phyloP scores from a whole-genome alignment of 2,797 vertebrate genomes.

The Gymnoscopelus microlampas region DNA sequence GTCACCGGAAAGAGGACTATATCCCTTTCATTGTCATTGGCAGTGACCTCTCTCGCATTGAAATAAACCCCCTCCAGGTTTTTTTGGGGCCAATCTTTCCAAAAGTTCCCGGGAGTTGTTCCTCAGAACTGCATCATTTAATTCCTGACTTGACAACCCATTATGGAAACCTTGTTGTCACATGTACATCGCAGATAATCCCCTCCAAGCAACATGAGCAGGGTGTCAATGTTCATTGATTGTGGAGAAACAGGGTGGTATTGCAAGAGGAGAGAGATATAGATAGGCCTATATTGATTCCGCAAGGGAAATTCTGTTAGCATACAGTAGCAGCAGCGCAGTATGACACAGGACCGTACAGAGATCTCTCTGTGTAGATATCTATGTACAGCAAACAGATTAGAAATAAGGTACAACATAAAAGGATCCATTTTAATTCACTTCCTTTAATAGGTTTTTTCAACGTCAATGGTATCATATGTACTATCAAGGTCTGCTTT shows the following conservation, averaged over 20 bases:
- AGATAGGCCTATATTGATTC: no score
- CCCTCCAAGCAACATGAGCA: neutral
- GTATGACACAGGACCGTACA: no score
- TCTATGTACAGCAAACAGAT: no score
- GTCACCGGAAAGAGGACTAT: neutral
- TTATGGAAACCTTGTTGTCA: conserved; percentile 6
- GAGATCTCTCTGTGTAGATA: no score
- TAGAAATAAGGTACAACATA: no score
- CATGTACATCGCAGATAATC: neutral
- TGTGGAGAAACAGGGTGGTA: neutral
- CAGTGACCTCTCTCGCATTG: conserved; percentile 13
- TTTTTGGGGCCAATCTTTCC: neutral
- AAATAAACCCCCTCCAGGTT: conserved; percentile 14
- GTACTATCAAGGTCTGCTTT: no score
- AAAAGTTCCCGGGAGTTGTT: neutral
- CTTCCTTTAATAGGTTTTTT: no score
- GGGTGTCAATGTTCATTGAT: neutral
- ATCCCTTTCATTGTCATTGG: conserved; percentile 31
- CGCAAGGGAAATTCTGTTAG: no score
- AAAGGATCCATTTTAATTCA: no score
- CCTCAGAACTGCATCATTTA: conserved; percentile 15
- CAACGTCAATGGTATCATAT: no score
- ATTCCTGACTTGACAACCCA: conserved; percentile 8
- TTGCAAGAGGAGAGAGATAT: neutral
- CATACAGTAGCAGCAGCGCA: no score